phyloP scores from a whole-genome alignment of 2,888 invertebrate species.

The Brachylomia viminalis region DNA sequence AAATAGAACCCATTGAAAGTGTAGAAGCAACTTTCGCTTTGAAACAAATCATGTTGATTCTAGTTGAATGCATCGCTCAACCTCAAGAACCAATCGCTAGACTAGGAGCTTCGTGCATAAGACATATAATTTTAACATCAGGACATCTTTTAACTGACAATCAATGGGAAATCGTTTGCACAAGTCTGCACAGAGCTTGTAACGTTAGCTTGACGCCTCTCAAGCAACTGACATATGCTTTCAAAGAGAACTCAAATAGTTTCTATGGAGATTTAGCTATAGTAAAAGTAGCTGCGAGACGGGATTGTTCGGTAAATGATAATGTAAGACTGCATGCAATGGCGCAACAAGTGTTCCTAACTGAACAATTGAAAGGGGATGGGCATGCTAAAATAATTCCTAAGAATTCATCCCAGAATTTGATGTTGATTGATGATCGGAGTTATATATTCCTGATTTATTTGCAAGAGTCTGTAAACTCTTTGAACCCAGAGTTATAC shows the following conservation, averaged over 20 bases:
- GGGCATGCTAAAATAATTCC: slow-evolving; percentile 79
- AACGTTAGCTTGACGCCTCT: slow-evolving; percentile 96
- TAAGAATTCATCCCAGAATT: slow-evolving; percentile 84
- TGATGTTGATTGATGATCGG: slow-evolving; percentile 93
- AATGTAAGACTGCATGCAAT: slow-evolving; percentile 96
- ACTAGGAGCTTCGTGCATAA: slow-evolving; percentile 97
- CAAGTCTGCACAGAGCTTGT: slow-evolving; percentile 95
- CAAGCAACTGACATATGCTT: slow-evolving; percentile 96
- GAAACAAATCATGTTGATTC: slow-evolving; percentile 95
- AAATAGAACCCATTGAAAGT: slow-evolving; percentile 90
- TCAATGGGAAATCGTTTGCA: slow-evolving; percentile 97
- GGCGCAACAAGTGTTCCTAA: slow-evolving; percentile 96
- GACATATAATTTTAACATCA: slow-evolving; percentile 95
- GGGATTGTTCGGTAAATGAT: slow-evolving; percentile 96
- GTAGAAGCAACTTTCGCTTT: slow-evolving; percentile 93
- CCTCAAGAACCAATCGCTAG: slow-evolving; percentile 97
- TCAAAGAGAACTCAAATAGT: slow-evolving; percentile 97
- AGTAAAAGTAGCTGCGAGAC: slow-evolving; percentile 97
- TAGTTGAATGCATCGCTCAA: slow-evolving; percentile 97
- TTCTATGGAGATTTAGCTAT: slow-evolving; percentile 98
- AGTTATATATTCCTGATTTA: slow-evolving; percentile 97
- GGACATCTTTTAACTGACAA: slow-evolving; percentile 94
- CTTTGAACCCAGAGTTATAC: slow-evolving; percentile 94
- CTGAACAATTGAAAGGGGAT: slow-evolving; percentile 87
- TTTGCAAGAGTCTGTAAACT: slow-evolving; percentile 93